These are phyloP conservation scores for Prochilodus magdalenae DNA, from an alignment of 2,113 vertebrate genomes.

Conservation along the genomic window DNA sequence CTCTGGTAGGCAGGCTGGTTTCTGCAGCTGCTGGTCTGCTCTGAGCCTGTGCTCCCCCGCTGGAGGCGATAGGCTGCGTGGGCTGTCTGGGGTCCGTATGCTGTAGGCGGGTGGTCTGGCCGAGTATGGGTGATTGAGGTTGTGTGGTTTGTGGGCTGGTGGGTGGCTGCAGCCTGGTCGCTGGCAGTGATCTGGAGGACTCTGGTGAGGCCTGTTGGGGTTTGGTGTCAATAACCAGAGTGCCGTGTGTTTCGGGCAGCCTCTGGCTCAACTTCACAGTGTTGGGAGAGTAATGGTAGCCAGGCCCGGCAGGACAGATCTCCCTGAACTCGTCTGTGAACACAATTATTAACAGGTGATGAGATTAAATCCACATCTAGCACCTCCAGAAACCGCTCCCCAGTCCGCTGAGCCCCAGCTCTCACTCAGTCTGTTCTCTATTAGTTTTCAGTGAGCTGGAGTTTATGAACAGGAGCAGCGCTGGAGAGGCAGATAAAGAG, in stretches of 20 bases:
- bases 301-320: constrained; percentile 95
- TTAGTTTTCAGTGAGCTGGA: no score
- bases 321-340: constrained; percentile 88
- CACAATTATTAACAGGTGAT: constrained; percentile 20
- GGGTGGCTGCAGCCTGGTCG: no score
- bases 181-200: constrained; percentile 11
- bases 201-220: constrained; percentile 21
- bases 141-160: neutral
- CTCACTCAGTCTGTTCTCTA: no score
- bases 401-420: neutral
- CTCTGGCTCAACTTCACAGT: constrained; percentile 82
- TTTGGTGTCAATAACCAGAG: constrained; percentile 52
- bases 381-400: neutral
- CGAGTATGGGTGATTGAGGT: constrained; percentile 1
- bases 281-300: constrained; percentile 92
- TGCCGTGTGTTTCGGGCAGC: constrained; percentile 64
- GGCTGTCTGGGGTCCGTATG: neutral
- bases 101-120: constrained; percentile 43
- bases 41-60: neutral
- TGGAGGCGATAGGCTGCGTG: neutral
- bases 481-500: no score
- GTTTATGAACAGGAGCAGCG: no score
- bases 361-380: no score
- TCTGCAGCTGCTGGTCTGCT: neutral
- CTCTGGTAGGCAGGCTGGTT: constrained; percentile 52